Conservation (phyloP, 2,888 invertebrate genomes). For the Halictus quadricinctus region DNA sequence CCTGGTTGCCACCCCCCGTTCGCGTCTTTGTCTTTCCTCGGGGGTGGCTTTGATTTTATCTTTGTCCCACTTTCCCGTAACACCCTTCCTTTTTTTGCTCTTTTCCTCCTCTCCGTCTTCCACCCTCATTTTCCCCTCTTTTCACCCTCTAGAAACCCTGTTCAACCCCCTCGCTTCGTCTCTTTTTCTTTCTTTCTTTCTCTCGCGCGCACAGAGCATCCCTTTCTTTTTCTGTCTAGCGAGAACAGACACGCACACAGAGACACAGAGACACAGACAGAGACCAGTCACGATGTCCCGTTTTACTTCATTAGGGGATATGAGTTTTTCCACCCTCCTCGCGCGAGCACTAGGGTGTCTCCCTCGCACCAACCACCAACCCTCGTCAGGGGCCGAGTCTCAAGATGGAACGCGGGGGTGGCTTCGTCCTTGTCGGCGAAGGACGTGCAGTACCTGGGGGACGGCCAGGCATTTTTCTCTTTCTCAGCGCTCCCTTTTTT, state of each 20-base stretch:
- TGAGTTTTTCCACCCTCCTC: conserved; percentile 74
- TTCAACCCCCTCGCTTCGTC: background rate
- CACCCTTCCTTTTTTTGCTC: conserved; percentile 9
- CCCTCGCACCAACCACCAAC: conserved; percentile 41
- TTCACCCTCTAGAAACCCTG: background rate
- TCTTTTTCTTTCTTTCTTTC: background rate
- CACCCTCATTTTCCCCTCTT: background rate
- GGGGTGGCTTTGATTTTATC: background rate
- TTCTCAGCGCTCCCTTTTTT: background rate
- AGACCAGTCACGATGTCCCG: conserved; percentile 62
- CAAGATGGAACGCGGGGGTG: conserved; percentile 53
- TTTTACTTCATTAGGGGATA: conserved; percentile 78
- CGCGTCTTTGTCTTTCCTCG: conserved; percentile 28
- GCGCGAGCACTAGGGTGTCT: conserved; percentile 52
- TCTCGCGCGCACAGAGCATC: background rate
- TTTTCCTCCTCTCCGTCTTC: conserved; percentile 7
- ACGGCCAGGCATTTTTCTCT: background rate
- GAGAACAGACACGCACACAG: conserved; percentile 2
- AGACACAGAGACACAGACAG: background rate
- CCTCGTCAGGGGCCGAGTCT: conserved; percentile 42
- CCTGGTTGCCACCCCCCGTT: background rate
- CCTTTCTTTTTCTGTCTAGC: background rate
- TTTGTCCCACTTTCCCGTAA: background rate
- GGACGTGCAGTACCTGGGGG: conserved; percentile 34
- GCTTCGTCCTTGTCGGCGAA: conserved; percentile 60